phyloP scores from a whole-genome alignment of 1,140 invertebrate genomes.

The Solenopsis invicta region DNA sequence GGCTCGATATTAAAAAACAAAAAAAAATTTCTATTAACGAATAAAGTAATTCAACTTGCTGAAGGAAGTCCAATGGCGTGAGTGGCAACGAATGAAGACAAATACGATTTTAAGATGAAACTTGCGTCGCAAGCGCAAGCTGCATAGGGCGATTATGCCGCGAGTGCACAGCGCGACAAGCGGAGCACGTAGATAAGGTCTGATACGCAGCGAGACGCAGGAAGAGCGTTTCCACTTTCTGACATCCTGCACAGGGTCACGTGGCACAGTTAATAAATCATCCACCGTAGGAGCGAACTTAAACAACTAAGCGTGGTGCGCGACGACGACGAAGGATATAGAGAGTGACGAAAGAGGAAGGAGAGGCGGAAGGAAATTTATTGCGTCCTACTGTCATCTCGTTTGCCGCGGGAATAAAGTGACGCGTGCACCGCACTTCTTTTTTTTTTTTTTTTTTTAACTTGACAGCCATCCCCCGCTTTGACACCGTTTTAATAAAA shows the following conservation, averaged over 20 bases:
- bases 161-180: background rate
- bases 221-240: conserved; percentile 57
- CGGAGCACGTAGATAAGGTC: conserved; percentile 32
- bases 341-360: conserved; percentile 21
- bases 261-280: conserved; percentile 68
- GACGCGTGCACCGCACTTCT: conserved; percentile 15
- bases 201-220: conserved; percentile 25
- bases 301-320: conserved; percentile 10
- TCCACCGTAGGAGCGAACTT: conserved; percentile 25
- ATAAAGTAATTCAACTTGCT: background rate
- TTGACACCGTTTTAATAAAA: conserved; percentile 23
- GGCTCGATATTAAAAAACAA: too few species aligned
- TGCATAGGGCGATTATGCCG: conserved; percentile 3
- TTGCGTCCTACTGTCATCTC: conserved; percentile 40
- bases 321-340: conserved; percentile 9
- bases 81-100: background rate
- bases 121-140: background rate
- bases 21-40: background rate
- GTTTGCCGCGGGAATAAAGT: conserved; percentile 17
- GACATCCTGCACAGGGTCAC: conserved; percentile 46
- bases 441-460: conserved; percentile 5
- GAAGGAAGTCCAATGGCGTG: background rate
- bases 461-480: conserved; percentile 8
- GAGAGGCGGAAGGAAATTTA: conserved; percentile 62
- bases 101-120: background rate